These are phyloP conservation scores for Ips typographus DNA, from an alignment of 1,140 invertebrate genomes.

Conservation along the genomic window DNA sequence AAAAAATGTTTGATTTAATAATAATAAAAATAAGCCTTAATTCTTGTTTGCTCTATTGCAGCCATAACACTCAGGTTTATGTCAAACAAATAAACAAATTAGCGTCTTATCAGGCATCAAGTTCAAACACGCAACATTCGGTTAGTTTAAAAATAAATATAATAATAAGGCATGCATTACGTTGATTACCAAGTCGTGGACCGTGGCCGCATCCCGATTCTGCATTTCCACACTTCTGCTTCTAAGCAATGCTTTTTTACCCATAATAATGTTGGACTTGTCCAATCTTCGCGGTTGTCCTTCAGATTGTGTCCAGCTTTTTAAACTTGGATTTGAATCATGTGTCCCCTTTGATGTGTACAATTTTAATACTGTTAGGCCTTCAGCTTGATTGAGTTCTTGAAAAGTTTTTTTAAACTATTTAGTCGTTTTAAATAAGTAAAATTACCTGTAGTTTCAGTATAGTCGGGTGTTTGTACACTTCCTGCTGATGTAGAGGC, in stretches of 20 bases:
- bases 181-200: conserved; percentile 29
- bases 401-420: too few species aligned
- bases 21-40: too few species aligned
- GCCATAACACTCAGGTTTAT: too few species aligned
- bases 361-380: too few species aligned
- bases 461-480: background rate
- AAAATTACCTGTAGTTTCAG: background rate
- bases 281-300: background rate
- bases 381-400: too few species aligned
- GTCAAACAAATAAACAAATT: too few species aligned
- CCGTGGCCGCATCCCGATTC: background rate
- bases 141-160: background rate
- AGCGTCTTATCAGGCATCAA: too few species aligned
- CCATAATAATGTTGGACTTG: conserved; percentile 5
- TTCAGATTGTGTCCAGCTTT: background rate
- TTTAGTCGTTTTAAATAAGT: too few species aligned
- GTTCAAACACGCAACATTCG: too few species aligned
- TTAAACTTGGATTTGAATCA: conserved; percentile 3
- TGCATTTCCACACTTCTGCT: conserved; percentile 9
- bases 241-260: conserved; percentile 18
- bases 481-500: background rate
- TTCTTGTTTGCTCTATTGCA: too few species aligned
- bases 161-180: conserved; percentile 28
- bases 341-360: conserved; percentile 1
- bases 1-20: too few species aligned